phyloP scores from a whole-genome alignment of 2,888 invertebrate species.

The Nebria salina region DNA sequence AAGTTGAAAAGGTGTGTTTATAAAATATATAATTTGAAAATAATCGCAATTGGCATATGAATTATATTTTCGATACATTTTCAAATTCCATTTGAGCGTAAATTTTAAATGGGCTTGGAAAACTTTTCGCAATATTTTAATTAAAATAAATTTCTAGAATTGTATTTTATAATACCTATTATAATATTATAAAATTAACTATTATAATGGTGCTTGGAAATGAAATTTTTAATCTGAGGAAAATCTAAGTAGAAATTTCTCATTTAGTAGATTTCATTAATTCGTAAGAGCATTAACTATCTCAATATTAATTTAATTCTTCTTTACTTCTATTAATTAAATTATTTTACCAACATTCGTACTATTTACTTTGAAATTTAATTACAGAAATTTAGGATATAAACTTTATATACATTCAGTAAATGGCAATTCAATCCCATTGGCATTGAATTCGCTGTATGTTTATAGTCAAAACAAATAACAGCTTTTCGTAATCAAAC shows the following conservation, averaged over 20 bases:
- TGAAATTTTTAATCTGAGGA: too few relatives aligned
- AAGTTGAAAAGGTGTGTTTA: slow-evolving; percentile 30
- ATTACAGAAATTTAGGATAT: not conserved
- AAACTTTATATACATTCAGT: not conserved
- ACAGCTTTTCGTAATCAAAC: not conserved
- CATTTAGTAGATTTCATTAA: not conserved
- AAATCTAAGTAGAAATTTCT: not conserved
- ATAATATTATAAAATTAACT: too few relatives aligned
- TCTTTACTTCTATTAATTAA: slow-evolving; percentile 5
- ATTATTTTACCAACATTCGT: slow-evolving; percentile 3
- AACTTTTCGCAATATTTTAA: too few relatives aligned
- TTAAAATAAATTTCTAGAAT: too few relatives aligned
- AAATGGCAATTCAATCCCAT: not conserved
- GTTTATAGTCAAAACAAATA: not conserved
- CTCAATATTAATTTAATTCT: not conserved
- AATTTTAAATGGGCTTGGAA: too few relatives aligned
- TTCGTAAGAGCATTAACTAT: not conserved
- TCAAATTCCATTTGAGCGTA: not conserved
- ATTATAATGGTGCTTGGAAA: too few relatives aligned
- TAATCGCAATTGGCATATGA: not conserved
- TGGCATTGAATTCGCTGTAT: not conserved
- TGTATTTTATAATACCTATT: too few relatives aligned
- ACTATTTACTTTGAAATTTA: not conserved
- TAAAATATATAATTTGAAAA: not conserved
- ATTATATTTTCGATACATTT: not conserved